phyloP scores from a whole-genome alignment of 2,888 invertebrate genomes.

The Lithosia quadra region DNA sequence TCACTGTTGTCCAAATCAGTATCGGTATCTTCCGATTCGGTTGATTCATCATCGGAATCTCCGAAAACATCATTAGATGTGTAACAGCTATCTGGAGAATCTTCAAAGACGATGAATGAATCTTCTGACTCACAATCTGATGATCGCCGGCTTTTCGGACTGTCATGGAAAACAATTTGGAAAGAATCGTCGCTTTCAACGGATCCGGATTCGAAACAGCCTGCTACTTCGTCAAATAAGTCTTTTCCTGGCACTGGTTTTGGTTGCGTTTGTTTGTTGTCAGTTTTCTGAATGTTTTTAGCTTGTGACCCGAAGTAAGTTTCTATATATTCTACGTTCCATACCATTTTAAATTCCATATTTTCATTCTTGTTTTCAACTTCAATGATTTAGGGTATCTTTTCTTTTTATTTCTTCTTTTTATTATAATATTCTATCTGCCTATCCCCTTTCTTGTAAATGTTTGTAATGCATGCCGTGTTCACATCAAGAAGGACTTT shows the following conservation, averaged over 20 bases:
- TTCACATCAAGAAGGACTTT: too few species aligned
- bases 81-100: conserved; percentile 75
- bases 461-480: too few species aligned
- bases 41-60: conserved; percentile 36
- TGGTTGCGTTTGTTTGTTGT: background rate
- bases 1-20: conserved; percentile 62
- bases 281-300: background rate
- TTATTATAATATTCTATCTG: too few species aligned
- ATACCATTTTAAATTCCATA: too few species aligned
- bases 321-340: too few species aligned
- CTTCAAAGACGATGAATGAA: conserved; percentile 86
- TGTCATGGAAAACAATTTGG: conserved; percentile 80
- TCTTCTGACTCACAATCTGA: conserved; percentile 88
- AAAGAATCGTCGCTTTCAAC: conserved; percentile 77
- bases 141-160: conserved; percentile 56
- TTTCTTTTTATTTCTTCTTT: too few species aligned
- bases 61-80: conserved; percentile 78
- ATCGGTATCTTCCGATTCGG: conserved; percentile 49
- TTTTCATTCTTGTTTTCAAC: too few species aligned
- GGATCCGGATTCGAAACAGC: conserved; percentile 69
- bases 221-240: conserved; percentile 76
- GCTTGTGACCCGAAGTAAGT: background rate
- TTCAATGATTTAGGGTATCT: too few species aligned
- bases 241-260: conserved; percentile 44
- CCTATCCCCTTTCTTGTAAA: too few species aligned